phyloP scores from a whole-genome alignment of 2,888 invertebrate species.

The Scaptomyza cyrtandrae region DNA sequence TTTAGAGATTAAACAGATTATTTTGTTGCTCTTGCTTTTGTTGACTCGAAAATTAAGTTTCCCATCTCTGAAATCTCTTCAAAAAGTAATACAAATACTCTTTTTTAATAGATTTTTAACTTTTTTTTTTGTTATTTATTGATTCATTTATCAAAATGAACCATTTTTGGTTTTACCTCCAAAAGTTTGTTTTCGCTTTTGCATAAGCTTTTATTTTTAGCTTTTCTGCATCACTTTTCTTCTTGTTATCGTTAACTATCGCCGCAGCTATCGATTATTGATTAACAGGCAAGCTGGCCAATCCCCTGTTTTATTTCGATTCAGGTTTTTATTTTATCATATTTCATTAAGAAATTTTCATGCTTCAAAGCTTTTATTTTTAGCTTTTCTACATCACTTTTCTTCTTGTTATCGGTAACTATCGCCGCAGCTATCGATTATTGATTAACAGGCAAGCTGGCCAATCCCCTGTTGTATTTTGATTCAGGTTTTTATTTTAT shows the following conservation, averaged over 20 bases:
- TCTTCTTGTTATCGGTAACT: not conserved
- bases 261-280: conserved; percentile 29
- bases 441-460: not conserved
- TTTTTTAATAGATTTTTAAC: not conserved
- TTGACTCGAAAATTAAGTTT: no score
- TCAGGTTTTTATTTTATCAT: no score
- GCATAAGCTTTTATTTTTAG: conserved; percentile 70
- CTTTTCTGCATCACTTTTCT: conserved; percentile 16
- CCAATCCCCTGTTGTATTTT: conserved; percentile 22
- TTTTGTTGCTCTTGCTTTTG: not conserved
- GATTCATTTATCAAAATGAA: no score
- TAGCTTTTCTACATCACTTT: no score
- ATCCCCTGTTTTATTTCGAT: conserved; percentile 11
- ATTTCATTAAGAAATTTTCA: no score
- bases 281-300: conserved; percentile 19
- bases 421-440: conserved; percentile 32
- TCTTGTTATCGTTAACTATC: conserved; percentile 2
- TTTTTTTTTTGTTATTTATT: not conserved
- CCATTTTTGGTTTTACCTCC: conserved; percentile 25
- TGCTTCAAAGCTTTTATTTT: no score
- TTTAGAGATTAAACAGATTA: not conserved
- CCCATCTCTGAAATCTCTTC: no score
- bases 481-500: not conserved
- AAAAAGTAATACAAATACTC: no score
- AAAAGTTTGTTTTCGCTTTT: not conserved